Evolutionary conservation across 2,888 invertebrate genomes (phyloP), one percentile per base, ranked within the genome.

Genomic region (Micoletzkya japonica): DNA sequence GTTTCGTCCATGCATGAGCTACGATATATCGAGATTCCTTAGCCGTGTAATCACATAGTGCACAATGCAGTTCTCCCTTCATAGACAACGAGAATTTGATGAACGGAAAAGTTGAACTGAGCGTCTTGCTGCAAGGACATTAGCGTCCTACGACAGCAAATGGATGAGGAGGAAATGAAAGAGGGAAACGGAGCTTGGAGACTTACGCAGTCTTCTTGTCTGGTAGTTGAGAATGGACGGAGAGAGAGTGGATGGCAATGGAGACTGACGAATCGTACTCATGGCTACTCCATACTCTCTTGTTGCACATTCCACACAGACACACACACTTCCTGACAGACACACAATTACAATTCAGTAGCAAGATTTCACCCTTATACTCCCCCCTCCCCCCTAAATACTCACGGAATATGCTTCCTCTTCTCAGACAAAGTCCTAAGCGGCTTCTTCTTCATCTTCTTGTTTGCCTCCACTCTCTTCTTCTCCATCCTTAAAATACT

Each of bases 1-100:
- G 67, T n/a, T 67, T 67, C n/a, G 56, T 67, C 67, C 67, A 67
- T 57, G 67, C 67, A 24, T 67, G 67, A 24, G 37, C 39, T 0
- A 67, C 14, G 14, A 57, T n/a, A 36, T 67, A 67, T 39, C 67
- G 26, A 14, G 32, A 39, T 34, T 67, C 57, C n/a, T 28, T 57
- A n/a, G 39, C n/a, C 2, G 67, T 30, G 44, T 67, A 67, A 2
- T 39, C 56, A 32, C 67, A 67, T 14, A 57, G 67, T 20, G 67
- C 36, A 32, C 67, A 67, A 24, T 67, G 57, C 20, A 67, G 30
- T n/a, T 14, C 0, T 1, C 36, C 37, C 14, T 32, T 17, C 34
- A 52, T 30, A 0, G 64, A 64, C 7, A 7, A 36, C 17, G 64
- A 50, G 20, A 64, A 64, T 24, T 64, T 28, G 36, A 64, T 64